Conservation (phyloP, 2,113 vertebrate genomes). For the Pedetes capensis region DNA sequence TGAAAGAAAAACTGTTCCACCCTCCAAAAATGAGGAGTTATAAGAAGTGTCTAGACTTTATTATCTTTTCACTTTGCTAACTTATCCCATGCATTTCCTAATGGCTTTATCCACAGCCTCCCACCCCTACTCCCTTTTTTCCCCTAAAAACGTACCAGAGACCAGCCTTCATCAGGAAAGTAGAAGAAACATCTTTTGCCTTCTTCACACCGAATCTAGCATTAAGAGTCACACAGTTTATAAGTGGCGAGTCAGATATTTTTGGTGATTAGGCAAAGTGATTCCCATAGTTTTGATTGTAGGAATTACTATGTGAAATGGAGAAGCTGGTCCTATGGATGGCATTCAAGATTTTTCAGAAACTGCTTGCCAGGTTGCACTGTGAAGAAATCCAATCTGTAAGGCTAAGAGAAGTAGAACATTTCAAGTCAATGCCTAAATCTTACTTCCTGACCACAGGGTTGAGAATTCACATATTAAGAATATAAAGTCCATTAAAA, state of each 20-base stretch:
- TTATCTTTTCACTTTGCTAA: background rate
- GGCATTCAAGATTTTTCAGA: conserved; percentile 1
- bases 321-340: no score
- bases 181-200: background rate
- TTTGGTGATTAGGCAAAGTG: background rate
- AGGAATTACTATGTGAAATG: background rate
- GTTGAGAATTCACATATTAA: conserved; percentile 23
- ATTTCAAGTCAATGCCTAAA: background rate
- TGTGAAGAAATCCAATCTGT: conserved; percentile 13
- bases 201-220: background rate
- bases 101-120: background rate
- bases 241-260: background rate
- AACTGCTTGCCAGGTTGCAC: conserved; percentile 1
- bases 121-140: background rate
- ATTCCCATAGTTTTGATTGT: background rate
- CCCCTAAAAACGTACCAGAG: background rate
- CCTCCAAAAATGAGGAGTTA: background rate
- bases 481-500: background rate
- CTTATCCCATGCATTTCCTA: background rate
- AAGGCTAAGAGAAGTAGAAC: background rate
- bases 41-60: background rate
- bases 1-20: background rate
- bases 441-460: background rate
- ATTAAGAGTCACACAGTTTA: background rate
- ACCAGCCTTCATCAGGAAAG: background rate